A percentile compares a stretch with the other conserved stretches of the same genome.
phyloP scores from a whole-genome alignment of 2,113 vertebrate species.

The Phrynosoma blainvillii region DNA sequence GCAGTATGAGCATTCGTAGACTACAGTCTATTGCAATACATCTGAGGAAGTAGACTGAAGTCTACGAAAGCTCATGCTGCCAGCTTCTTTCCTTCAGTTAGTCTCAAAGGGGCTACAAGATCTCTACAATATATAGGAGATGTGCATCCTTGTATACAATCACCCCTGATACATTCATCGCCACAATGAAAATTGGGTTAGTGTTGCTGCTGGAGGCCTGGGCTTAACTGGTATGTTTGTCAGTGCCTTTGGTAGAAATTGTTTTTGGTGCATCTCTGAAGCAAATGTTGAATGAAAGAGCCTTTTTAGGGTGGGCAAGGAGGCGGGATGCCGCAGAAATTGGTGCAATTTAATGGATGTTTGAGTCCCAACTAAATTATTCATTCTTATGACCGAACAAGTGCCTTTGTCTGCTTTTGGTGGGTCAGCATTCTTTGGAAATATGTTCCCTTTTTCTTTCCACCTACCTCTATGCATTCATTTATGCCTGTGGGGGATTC shows the following conservation, averaged over 20 bases:
- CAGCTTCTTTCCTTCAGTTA: too few relatives aligned
- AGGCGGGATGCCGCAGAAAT: background rate
- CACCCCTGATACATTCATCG: background rate
- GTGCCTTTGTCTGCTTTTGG: slow-evolving; percentile 45
- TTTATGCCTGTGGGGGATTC: slow-evolving; percentile 30
- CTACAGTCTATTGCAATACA: too few relatives aligned
- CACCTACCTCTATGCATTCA: slow-evolving; percentile 64
- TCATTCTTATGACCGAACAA: slow-evolving; percentile 53
- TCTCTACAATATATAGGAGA: background rate
- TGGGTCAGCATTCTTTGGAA: slow-evolving; percentile 49
- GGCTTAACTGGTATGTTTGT: background rate
- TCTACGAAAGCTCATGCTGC: too few relatives aligned
- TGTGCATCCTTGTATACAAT: background rate
- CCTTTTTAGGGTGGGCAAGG: slow-evolving; percentile 11
- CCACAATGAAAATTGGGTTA: background rate
- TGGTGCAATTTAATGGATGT: slow-evolving; percentile 55
- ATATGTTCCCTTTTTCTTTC: slow-evolving; percentile 50
- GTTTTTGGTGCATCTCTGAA: background rate
- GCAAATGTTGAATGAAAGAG: slow-evolving; percentile 54
- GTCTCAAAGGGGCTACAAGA: too few relatives aligned
- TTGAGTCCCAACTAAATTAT: slow-evolving; percentile 54
- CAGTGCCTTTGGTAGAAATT: background rate
- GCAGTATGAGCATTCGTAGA: too few relatives aligned
- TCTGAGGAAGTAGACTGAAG: too few relatives aligned
- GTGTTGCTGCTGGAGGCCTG: background rate